Evolutionary conservation across 2,888 invertebrate species (phyloP).

Genomic region (Slavum lentiscoides): DNA sequence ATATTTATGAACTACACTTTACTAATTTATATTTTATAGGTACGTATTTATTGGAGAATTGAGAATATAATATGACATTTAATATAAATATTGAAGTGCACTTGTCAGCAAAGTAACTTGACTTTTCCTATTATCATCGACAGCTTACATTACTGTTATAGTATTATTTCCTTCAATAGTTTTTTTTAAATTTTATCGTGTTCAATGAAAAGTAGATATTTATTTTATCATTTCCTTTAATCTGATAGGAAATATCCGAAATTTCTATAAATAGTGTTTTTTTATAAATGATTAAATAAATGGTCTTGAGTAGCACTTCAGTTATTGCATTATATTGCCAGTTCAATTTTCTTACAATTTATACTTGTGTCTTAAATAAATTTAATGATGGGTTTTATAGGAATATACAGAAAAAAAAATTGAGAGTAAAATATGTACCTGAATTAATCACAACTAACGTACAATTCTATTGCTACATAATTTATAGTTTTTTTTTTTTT

Average conservation of each 20-base stretch:
- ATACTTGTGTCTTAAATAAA: neutral
- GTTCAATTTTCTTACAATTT: conserved; percentile 8
- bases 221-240: neutral
- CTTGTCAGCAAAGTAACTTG: conserved; percentile 3
- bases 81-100: conserved; percentile 21
- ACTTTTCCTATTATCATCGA: neutral
- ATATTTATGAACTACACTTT: too few species aligned
- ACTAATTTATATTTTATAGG: too few species aligned
- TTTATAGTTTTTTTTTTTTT: conserved; percentile 32
- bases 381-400: neutral
- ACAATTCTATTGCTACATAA: conserved; percentile 37
- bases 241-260: neutral
- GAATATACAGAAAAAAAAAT: neutral
- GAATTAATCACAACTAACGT: neutral
- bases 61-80: too few species aligned
- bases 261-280: too few species aligned
- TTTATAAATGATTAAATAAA: neutral
- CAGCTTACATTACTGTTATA: neutral
- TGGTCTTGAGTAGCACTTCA: conserved; percentile 39
- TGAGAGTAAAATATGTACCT: neutral
- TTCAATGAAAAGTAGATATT: neutral
- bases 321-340: neutral
- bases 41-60: too few species aligned
- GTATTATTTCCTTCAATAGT: neutral
- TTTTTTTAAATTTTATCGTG: neutral